Conservation (phyloP, 2,888 invertebrate species). For the Agrochola lota region DNA sequence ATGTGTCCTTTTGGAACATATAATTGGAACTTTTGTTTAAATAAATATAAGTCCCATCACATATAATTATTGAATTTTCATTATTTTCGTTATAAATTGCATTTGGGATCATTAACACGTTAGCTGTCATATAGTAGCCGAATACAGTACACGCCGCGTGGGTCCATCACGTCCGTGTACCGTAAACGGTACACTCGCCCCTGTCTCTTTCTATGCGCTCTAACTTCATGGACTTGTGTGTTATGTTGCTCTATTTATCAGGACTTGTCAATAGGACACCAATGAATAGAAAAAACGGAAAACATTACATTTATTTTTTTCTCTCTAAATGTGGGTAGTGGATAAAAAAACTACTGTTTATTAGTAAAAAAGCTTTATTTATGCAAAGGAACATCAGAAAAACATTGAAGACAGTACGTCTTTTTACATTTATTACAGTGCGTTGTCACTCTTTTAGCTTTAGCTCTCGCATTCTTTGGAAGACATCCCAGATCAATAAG, state of each 20-base stretch:
- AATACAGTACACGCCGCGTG: background rate
- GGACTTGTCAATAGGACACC: constrained; percentile 6
- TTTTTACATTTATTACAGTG: constrained; percentile 14
- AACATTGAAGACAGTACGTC: constrained; percentile 8
- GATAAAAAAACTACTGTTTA: background rate
- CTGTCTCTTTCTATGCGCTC: background rate
- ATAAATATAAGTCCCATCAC: too few relatives aligned
- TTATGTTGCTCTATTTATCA: constrained; percentile 3
- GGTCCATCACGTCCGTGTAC: constrained; percentile 6
- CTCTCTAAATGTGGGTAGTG: background rate
- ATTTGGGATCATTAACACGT: background rate
- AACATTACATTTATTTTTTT: background rate
- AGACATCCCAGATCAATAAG: background rate
- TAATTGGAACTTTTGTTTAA: constrained; percentile 10
- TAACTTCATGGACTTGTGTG: background rate
- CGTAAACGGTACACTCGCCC: constrained; percentile 4
- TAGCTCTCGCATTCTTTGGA: constrained; percentile 9
- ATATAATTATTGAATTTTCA: too few relatives aligned
- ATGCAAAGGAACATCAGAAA: constrained; percentile 3
- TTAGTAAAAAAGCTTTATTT: constrained; percentile 8
- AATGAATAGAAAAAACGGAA: background rate
- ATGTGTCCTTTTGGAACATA: constrained; percentile 22
- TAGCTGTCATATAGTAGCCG: background rate
- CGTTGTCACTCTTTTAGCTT: constrained; percentile 7
- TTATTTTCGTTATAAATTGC: too few relatives aligned